phyloP scores from a whole-genome alignment of 2,888 invertebrate genomes.

The Thymelicus sylvestris region DNA sequence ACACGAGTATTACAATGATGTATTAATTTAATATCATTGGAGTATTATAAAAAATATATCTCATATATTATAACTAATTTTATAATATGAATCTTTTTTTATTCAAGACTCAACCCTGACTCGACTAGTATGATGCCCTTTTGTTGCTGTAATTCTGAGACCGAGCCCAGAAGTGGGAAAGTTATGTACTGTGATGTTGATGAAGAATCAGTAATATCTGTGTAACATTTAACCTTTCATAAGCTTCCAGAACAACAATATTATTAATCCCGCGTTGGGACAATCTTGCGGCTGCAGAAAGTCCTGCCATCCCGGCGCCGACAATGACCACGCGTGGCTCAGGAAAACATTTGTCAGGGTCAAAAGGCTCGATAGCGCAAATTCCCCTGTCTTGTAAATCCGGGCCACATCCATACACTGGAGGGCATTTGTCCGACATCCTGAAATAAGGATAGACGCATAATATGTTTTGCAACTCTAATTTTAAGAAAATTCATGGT shows the following conservation, averaged over 20 bases:
- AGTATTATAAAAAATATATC: too few relatives aligned
- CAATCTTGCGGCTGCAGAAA: slow-evolving; percentile 90
- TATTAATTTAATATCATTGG: too few relatives aligned
- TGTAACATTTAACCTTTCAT: slow-evolving; percentile 84
- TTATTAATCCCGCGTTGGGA: slow-evolving; percentile 88
- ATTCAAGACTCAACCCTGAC: too few relatives aligned
- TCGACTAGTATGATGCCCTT: too few relatives aligned
- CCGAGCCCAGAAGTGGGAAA: too few relatives aligned
- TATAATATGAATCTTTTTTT: too few relatives aligned
- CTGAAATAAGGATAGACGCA: slow-evolving; percentile 43
- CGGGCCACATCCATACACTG: slow-evolving; percentile 59
- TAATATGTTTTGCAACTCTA: not conserved
- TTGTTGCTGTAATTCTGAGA: too few relatives aligned
- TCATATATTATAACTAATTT: too few relatives aligned
- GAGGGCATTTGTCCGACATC: slow-evolving; percentile 53
- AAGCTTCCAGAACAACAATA: slow-evolving; percentile 90
- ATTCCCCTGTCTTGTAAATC: slow-evolving; percentile 66
- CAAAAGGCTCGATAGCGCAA: slow-evolving; percentile 64
- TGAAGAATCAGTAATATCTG: too few relatives aligned
- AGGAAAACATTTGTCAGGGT: slow-evolving; percentile 59
- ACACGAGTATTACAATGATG: too few relatives aligned
- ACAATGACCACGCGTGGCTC: slow-evolving; percentile 89
- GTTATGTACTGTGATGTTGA: too few relatives aligned
- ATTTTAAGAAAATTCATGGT: not conserved
- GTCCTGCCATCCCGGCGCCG: slow-evolving; percentile 92